Conservation (phyloP, 2,113 vertebrate genomes). For the Noctilio leporinus region DNA sequence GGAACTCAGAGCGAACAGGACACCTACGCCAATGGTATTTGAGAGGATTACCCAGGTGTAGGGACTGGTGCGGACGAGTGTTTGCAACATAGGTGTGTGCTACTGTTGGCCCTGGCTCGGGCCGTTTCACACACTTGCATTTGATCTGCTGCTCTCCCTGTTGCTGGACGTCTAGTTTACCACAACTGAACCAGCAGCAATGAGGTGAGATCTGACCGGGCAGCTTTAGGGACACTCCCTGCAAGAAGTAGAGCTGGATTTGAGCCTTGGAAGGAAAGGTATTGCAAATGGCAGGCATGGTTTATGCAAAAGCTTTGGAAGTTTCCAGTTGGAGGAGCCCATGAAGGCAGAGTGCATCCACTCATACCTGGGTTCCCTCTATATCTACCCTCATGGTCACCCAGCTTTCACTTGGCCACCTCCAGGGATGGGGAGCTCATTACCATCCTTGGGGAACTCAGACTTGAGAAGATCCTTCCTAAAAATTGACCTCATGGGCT, state of each 20-base stretch:
- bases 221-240: not conserved
- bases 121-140: too few relatives aligned
- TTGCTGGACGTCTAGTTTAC: not conserved
- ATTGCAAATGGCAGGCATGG: not conserved
- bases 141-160: not conserved
- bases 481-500: not conserved
- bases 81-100: too few relatives aligned
- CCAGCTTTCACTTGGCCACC: not conserved
- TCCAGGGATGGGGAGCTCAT: not conserved
- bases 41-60: too few relatives aligned
- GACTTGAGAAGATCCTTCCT: not conserved
- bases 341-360: not conserved
- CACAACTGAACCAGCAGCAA: not conserved
- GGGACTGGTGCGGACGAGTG: not conserved
- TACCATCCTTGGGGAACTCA: not conserved
- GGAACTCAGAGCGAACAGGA: not conserved
- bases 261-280: not conserved
- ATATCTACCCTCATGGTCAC: not conserved
- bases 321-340: not conserved
- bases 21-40: accelerated
- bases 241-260: not conserved
- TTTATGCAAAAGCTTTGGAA: not conserved
- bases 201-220: accelerated
- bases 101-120: not conserved
- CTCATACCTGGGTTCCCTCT: not conserved